Evolutionary conservation across 2,888 invertebrate species (phyloP).

Genomic region (Stenurella melanura): DNA sequence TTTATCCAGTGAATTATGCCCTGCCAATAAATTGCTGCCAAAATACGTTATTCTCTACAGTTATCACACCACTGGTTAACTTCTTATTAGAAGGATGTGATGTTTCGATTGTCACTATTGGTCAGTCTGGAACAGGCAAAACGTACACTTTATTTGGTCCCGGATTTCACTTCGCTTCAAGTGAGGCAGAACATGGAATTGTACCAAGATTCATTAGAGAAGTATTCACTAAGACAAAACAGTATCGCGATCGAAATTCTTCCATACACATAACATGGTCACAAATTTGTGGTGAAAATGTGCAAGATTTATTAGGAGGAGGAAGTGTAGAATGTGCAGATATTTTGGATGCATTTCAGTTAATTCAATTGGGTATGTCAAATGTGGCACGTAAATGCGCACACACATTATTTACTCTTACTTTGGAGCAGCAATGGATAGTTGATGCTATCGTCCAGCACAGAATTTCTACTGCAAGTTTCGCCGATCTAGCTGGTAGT

Average conservation of each 20-base stretch:
- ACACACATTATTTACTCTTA: conserved; percentile 83
- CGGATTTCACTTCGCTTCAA: conserved; percentile 77
- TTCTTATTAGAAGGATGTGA: conserved; percentile 84
- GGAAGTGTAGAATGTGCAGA: conserved; percentile 77
- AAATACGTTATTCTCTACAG: conserved; percentile 79
- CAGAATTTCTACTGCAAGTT: conserved; percentile 83
- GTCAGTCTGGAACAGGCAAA: conserved; percentile 81
- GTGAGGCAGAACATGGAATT: conserved; percentile 83
- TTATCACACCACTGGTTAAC: conserved; percentile 80
- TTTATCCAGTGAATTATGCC: conserved; percentile 76
- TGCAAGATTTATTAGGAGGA: conserved; percentile 76
- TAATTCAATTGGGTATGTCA: conserved; percentile 80
- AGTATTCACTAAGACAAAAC: conserved; percentile 80
- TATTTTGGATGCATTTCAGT: conserved; percentile 83
- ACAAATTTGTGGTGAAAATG: conserved; percentile 82
- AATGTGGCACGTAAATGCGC: conserved; percentile 77
- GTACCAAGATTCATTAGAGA: conserved; percentile 84
- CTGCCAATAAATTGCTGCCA: conserved; percentile 79
- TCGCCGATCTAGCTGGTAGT: conserved; percentile 78
- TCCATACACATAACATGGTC: conserved; percentile 84
- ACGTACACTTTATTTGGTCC: conserved; percentile 84
- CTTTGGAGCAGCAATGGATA: conserved; percentile 85
- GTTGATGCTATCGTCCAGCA: conserved; percentile 82
- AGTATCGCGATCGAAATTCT: conserved; percentile 80
- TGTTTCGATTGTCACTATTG: conserved; percentile 83